These are phyloP conservation scores for Lepidurus packardi DNA, from an alignment of 1,140 invertebrate species.

Conservation along the genomic window DNA sequence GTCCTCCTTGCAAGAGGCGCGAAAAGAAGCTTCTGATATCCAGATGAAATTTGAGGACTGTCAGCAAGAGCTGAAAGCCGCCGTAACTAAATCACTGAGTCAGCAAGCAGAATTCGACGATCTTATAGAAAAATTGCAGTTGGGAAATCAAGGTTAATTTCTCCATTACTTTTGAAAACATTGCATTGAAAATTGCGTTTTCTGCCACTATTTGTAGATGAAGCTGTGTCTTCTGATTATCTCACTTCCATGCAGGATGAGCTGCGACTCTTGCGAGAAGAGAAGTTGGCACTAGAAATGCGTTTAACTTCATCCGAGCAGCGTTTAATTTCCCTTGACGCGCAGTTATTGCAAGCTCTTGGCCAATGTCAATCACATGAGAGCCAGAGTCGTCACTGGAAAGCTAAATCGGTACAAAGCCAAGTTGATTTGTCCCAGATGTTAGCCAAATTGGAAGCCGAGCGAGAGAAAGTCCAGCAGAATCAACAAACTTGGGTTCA, in stretches of 20 bases:
- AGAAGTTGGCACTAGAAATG: background rate
- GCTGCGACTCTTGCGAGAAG: background rate
- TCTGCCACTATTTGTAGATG: background rate
- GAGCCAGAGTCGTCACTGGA: background rate
- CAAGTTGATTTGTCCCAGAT: conserved; percentile 36
- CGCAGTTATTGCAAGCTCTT: background rate
- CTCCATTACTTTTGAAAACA: background rate
- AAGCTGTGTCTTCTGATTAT: background rate
- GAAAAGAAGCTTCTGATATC: background rate
- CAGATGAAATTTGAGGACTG: background rate
- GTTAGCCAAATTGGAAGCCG: conserved; percentile 39
- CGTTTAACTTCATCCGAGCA: background rate
- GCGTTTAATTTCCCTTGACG: background rate
- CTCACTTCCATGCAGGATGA: background rate
- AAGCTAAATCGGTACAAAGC: background rate
- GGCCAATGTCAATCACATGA: conserved; percentile 7
- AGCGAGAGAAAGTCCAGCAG: conserved; percentile 24
- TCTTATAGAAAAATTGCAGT: background rate
- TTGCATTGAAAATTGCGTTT: background rate
- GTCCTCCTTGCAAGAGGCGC: conserved; percentile 37
- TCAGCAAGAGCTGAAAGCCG: background rate
- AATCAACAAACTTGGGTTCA: conserved; percentile 25
- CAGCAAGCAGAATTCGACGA: background rate
- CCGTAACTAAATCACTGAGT: background rate
- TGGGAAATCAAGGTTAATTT: background rate